Evolutionary conservation across 2,888 invertebrate genomes (phyloP).

Genomic region (Drosophila borealis): DNA sequence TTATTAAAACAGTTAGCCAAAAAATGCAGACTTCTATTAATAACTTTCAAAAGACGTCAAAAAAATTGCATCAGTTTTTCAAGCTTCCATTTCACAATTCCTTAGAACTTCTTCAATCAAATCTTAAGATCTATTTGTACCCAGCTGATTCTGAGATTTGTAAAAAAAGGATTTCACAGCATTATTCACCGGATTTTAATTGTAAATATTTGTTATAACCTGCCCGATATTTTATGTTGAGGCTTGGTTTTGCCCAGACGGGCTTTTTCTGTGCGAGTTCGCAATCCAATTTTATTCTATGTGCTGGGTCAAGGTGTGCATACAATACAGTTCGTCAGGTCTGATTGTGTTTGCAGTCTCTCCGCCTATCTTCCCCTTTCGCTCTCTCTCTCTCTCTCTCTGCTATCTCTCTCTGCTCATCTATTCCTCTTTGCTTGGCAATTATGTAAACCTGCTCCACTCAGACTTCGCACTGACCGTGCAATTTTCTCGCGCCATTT

Average conservation of each 20-base stretch:
- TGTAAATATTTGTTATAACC: no score
- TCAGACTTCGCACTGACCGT: conserved; percentile 62
- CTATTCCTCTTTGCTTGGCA: conserved; percentile 58
- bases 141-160: no score
- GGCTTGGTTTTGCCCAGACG: neutral
- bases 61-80: no score
- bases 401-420: conserved; percentile 23
- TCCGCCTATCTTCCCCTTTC: neutral
- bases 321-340: conserved; percentile 3
- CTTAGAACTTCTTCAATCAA: no score
- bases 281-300: conserved; percentile 3
- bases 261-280: neutral
- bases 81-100: no score
- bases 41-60: no score
- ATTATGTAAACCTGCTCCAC: conserved; percentile 75
- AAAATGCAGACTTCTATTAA: no score
- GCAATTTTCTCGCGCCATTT: conserved; percentile 82
- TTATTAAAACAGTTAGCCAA: no score
- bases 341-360: conserved; percentile 21
- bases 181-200: no score
- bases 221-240: neutral
- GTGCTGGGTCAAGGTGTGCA: conserved; percentile 13
- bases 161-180: no score
- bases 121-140: no score
- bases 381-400: conserved; percentile 14